A percentile compares a stretch with the other conserved stretches of the same genome.
Conservation (phyloP, 2,888 invertebrate species). For the Heterodera filipjevi region DNA sequence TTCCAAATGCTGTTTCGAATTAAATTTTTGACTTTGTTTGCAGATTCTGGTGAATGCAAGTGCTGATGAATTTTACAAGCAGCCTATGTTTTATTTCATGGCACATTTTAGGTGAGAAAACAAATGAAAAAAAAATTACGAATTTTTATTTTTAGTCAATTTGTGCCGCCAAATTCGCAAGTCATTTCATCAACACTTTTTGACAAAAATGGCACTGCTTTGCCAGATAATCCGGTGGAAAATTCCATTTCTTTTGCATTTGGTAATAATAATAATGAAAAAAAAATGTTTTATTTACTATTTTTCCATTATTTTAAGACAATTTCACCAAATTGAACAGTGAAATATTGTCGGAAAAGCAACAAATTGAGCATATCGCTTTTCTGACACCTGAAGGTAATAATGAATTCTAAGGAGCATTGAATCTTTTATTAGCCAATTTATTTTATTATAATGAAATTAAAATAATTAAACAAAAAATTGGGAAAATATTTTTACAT, state of each 20-base stretch:
- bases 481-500: no score
- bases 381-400: constrained; percentile 23
- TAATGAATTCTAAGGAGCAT: no score
- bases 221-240: neutral
- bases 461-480: neutral
- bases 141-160: constrained; percentile 11
- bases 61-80: constrained; percentile 80
- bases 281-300: constrained; percentile 1
- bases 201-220: neutral
- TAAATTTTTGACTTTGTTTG: neutral
- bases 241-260: neutral
- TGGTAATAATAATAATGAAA: neutral
- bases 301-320: neutral
- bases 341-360: neutral
- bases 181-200: constrained; percentile 14
- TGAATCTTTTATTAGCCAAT: neutral
- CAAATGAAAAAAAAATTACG: neutral
- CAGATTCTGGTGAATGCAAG: constrained; percentile 73
- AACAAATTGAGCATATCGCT: constrained; percentile 23
- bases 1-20: neutral
- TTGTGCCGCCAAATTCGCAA: constrained; percentile 22
- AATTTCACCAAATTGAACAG: constrained; percentile 14
- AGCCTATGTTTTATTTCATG: constrained; percentile 84
- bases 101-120: constrained; percentile 75
- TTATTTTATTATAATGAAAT: neutral